Percentiles rank a stretch among this genome's conserved stretches.
Conservation (phyloP, 1,140 invertebrate genomes). For the Drosophila sp. region DNA sequence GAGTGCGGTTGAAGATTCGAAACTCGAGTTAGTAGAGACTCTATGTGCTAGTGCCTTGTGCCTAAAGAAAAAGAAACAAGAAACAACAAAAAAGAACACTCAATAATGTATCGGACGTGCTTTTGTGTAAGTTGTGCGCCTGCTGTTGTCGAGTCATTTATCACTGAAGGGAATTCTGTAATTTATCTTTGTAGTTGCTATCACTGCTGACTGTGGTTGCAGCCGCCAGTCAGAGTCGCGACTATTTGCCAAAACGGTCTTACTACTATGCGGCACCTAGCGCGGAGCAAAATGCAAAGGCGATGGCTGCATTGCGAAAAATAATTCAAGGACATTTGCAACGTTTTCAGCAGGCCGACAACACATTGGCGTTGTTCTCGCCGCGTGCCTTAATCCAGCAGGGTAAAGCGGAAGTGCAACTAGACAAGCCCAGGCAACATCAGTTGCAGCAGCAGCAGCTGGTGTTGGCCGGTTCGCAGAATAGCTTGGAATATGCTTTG, state of each 20-base stretch:
- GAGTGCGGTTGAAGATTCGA: conserved; percentile 36
- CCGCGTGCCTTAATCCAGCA: conserved; percentile 17
- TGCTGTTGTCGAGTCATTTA: conserved; percentile 4
- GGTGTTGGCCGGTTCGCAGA: conserved; percentile 39
- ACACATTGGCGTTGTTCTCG: conserved; percentile 27
- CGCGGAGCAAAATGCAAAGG: conserved; percentile 24
- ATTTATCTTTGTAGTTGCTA: conserved; percentile 62
- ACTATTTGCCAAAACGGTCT: conserved; percentile 55
- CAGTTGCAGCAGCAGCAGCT: conserved; percentile 25
- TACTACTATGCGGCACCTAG: conserved; percentile 52
- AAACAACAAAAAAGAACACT: conserved; percentile 12
- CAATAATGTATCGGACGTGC: conserved; percentile 57
- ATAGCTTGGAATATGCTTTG: conserved; percentile 40
- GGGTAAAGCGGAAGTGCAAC: conserved; percentile 26
- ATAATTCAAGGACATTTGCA: conserved; percentile 64
- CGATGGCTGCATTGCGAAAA: conserved; percentile 56
- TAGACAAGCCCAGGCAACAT: conserved; percentile 32
- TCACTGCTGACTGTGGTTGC: conserved; percentile 36
- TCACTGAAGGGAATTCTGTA: conserved; percentile 16
- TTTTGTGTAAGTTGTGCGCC: conserved; percentile 40
- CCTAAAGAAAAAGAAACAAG: background rate
- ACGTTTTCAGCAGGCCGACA: conserved; percentile 61
- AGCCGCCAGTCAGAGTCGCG: conserved; percentile 36
- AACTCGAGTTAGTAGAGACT: conserved; percentile 10
- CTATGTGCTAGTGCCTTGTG: background rate